phyloP scores from a whole-genome alignment of 2,888 invertebrate species.

The Aricia artaxerxes region DNA sequence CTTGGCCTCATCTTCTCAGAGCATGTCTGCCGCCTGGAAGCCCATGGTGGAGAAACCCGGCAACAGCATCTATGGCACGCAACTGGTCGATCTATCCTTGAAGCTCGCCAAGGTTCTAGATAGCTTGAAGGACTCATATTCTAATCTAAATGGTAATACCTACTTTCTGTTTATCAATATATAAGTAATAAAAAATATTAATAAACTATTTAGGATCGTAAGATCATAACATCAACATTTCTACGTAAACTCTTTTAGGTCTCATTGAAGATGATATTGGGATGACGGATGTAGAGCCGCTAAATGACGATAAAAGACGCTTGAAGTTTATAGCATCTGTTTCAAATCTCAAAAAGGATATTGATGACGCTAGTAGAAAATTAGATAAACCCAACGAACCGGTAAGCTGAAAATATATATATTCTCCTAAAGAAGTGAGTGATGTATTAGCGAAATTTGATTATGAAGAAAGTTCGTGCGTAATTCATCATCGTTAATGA shows the following conservation, averaged over 20 bases:
- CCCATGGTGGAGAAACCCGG: conserved; percentile 52
- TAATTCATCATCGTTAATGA: no score
- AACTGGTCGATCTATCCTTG: conserved; percentile 45
- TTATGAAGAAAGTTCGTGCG: no score
- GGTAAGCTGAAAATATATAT: not conserved
- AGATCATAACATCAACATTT: not conserved
- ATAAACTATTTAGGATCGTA: not conserved
- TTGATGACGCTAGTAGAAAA: conserved; percentile 47
- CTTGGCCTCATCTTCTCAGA: conserved; percentile 51
- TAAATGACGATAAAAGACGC: conserved; percentile 43
- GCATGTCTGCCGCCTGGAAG: conserved; percentile 49
- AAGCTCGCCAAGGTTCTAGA: conserved; percentile 59
- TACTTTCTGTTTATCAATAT: no score
- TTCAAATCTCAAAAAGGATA: conserved; percentile 41
- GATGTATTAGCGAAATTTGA: no score
- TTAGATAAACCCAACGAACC: conserved; percentile 37
- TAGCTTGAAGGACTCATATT: conserved; percentile 51
- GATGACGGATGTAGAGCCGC: conserved; percentile 22
- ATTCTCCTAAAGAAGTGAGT: no score
- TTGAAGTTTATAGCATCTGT: conserved; percentile 47
- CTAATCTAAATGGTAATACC: conserved; percentile 39
- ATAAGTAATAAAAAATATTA: not conserved
- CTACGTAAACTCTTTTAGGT: conserved; percentile 16
- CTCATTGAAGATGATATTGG: conserved; percentile 29
- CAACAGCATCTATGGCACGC: conserved; percentile 43